Evolutionary conservation across 2,113 vertebrate species (phyloP), one percentile per base, ranked within the genome.

Genomic region (Excalfactoria chinensis): DNA sequence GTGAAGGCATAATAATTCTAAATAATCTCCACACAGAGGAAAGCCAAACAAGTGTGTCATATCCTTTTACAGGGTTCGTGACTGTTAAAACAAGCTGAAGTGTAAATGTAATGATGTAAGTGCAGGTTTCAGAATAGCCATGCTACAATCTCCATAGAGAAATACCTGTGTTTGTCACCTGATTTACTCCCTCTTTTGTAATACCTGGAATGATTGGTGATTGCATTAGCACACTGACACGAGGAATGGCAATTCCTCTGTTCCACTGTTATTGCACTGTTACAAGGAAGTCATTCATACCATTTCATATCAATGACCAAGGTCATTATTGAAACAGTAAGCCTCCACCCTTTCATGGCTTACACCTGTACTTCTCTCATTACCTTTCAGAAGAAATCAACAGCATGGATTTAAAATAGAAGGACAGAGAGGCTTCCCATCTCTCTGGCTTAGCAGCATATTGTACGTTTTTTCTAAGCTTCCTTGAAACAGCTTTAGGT

Each of bases 21-120:
- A n/a, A 28, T 37, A 2, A 43, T 79, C 72, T 53, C 35, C n/a
- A 56, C 30, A 10, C 19, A 32, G 14, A 81, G 58, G 56, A 75
- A 79, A 75, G 37, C 17, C 30, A 56, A 88, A 28, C 5, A 53
- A 63, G 25, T 20, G 66, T 74, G 48, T 60, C 7, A 9, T 78
- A 35, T 15, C 70, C 35, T 26, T 35, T 26, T 35, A 81, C 74
- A 63, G 53, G 43, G 32, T 77, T 67, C 51, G 28, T 9, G 11
- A 78, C 35, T 9, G 19, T 43, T 85, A 22, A 74, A 77, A 43
- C 18, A 5, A 49, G 28, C 5, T 3, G 5, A 74, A 67, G 19
- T 0, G 4, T 28, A 64, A 11, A 4, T 2, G 1, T 22, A 19
- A 14, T 9, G 32, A 2, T n/a, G 14, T 13, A 44, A 43, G 40